Percentiles rank a stretch among this genome's conserved stretches.
Conservation (phyloP, 92 coral and sea anemone genomes). For the Zoanthus gigantus region DNA sequence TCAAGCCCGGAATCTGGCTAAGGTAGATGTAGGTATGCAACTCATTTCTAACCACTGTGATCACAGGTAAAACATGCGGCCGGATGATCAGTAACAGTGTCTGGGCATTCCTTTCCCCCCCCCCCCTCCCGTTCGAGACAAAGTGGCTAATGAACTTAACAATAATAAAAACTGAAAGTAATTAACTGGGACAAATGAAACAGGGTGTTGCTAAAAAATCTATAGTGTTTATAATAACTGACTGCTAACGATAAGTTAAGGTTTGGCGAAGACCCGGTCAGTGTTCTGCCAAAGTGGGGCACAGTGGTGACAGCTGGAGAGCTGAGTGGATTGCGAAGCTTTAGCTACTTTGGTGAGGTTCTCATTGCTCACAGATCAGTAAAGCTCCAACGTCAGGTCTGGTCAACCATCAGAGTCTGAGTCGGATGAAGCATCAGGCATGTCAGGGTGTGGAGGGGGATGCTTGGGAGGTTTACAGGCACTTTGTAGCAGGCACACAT, state of each 20-base stretch:
- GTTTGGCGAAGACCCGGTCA: slow-evolving; percentile 2
- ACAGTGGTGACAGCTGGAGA: slow-evolving; percentile 1
- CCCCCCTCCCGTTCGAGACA: neutral
- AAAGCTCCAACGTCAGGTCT: neutral
- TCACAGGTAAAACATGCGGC: too few species aligned
- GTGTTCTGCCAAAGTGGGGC: slow-evolving; percentile 9
- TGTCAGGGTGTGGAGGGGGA: neutral
- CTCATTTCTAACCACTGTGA: too few species aligned
- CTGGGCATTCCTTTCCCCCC: neutral
- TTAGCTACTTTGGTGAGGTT: neutral
- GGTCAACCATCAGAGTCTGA: neutral
- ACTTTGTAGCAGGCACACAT: slow-evolving; percentile 39
- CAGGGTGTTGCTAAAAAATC: neutral
- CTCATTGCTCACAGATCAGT: slow-evolving; percentile 3
- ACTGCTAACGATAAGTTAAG: neutral
- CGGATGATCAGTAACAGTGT: too few species aligned
- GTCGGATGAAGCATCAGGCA: slow-evolving; percentile 1
- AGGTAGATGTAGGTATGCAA: too few species aligned
- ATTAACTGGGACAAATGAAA: neutral
- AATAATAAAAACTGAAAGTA: neutral
- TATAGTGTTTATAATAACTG: neutral
- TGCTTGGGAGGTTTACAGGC: slow-evolving; percentile 2
- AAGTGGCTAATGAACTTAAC: neutral
- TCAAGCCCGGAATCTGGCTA: too few species aligned
- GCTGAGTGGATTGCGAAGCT: neutral